These are phyloP conservation scores for Anisognathus igniventris DNA, from an alignment of 2,797 vertebrate species.

Conservation along the genomic window DNA sequence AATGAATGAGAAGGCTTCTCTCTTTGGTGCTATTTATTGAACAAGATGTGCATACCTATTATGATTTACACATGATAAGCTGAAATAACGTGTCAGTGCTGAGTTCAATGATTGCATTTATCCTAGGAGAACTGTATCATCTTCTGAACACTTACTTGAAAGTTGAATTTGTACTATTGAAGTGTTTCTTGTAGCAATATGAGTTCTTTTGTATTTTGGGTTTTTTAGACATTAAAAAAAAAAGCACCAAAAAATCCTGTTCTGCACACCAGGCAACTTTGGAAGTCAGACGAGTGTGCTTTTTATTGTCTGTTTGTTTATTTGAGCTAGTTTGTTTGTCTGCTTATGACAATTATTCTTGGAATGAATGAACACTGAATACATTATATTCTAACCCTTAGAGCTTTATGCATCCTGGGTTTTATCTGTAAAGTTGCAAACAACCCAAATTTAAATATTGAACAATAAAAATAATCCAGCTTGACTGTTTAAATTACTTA, in stretches of 20 bases:
- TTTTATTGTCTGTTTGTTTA: slow-evolving; percentile 7
- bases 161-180: background rate
- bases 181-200: background rate
- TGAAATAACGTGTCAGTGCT: background rate
- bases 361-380: background rate
- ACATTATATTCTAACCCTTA: background rate
- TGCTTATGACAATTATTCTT: slow-evolving; percentile 12
- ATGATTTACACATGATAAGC: background rate
- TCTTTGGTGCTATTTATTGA: background rate
- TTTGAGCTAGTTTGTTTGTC: background rate
- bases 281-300: background rate
- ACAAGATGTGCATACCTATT: background rate
- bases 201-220: background rate
- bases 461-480: slow-evolving; percentile 6
- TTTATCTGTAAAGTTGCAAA: slow-evolving; percentile 23
- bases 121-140: background rate
- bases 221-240: background rate
- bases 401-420: background rate
- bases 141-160: background rate
- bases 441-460: background rate
- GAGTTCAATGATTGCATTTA: background rate
- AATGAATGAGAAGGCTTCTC: background rate
- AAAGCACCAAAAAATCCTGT: background rate
- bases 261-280: background rate
- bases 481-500: slow-evolving; percentile 4